Evolutionary conservation across 2,113 vertebrate species (phyloP).

Genomic region (Peromyscus leucopus): DNA sequence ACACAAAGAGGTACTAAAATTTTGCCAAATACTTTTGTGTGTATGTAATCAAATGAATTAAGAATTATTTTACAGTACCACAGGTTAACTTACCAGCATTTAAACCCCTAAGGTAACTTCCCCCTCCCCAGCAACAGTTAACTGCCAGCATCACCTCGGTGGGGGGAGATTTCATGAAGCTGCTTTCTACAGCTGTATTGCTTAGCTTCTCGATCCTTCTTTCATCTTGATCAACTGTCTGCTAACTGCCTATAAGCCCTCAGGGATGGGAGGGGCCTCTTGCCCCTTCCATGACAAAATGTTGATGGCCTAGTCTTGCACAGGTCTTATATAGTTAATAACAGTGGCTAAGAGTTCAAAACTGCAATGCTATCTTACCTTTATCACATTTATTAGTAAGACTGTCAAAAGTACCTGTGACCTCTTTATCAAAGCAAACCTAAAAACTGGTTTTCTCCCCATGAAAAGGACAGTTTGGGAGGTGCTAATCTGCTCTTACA

Average conservation of each 20-base stretch:
- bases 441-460: neutral
- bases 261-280: neutral
- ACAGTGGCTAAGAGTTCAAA: neutral
- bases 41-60: neutral
- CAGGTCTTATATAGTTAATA: neutral
- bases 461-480: neutral
- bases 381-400: neutral
- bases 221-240: neutral
- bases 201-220: neutral
- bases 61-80: neutral
- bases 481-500: conserved; percentile 16
- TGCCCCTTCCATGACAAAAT: neutral
- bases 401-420: neutral
- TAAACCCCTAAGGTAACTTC: neutral
- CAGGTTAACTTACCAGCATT: neutral
- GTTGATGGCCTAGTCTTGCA: neutral
- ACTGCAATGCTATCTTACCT: neutral
- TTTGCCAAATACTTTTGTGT: neutral
- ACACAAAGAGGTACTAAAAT: neutral
- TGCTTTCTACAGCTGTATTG: neutral
- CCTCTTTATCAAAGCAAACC: conserved; percentile 33
- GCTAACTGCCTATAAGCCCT: neutral
- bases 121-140: neutral
- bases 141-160: neutral
- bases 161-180: too few relatives aligned